Evolutionary conservation across 2,797 vertebrate genomes (phyloP), one percentile per base, ranked within the genome.

Genomic region (Pempheris klunzingeri): DNA sequence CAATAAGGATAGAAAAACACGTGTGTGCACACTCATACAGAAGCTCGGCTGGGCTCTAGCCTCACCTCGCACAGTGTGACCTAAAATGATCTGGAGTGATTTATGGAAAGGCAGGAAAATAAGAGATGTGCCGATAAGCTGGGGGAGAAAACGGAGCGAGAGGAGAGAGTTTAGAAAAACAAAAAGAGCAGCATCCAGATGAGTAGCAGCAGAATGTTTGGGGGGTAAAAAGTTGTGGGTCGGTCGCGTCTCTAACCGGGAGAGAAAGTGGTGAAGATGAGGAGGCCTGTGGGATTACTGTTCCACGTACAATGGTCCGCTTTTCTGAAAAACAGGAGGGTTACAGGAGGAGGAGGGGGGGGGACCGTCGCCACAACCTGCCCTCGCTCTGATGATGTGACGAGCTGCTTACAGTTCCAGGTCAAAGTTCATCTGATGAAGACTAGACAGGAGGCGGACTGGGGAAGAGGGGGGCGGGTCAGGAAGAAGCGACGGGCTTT

Each of bases 161-260:
- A 5, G 47, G 44, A 39, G 22, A 47, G 39, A 70, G 34, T 34
- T 22, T 36, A n/a, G n/a, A n/a, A 74, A 39, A 58, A 36, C 36
- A 43, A 59, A 30, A 77, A 47, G 69, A 83, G 88, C 88, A 90
- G 84, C 85, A 69, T 83, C 49, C 62, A n/a, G 38, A 46, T 11
- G 4, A 61, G 82, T 71, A 91, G 89, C 89, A 93, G 91, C 87
- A 83, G 76, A 71, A 73, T 30, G 71, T 59, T 74, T 76, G 15
- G 20, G 9, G 39, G 38, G 34, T 24, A 20, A 26, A 26, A 12
- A 5, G 46, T 36, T 6, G 44, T 4, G 59, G 43, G 28, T 61
- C 18, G 41, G 41, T 20, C 44, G 17, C 22, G n/a, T 46, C 57
- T 70, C 6, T 7, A 9, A 57, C 34, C 34, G 49, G 52, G 58